These are phyloP conservation scores for Variabilichromis moorii DNA, from an alignment of 2,113 vertebrate species.

Conservation along the genomic window DNA sequence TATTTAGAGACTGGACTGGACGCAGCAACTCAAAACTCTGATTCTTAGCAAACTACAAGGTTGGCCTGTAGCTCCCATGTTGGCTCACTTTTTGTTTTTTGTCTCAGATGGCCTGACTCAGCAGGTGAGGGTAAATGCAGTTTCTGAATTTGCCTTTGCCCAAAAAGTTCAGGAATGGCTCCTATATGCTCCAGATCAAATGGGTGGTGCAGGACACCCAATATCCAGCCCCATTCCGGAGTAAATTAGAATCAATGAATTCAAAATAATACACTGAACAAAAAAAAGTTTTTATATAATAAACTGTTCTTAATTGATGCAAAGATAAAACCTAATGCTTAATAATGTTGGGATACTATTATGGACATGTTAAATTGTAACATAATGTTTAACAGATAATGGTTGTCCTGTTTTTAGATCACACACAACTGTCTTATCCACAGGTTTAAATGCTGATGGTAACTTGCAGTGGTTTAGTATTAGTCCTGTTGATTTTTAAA, in stretches of 20 bases:
- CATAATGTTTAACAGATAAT: background rate
- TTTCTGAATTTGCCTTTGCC: background rate
- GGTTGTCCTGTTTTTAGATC: background rate
- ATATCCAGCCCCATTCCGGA: accelerated
- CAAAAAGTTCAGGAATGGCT: background rate
- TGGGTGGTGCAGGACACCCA: background rate
- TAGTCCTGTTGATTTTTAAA: background rate
- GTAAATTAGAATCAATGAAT: background rate
- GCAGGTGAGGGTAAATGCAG: background rate
- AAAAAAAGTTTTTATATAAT: background rate
- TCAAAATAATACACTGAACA: background rate
- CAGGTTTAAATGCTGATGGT: background rate
- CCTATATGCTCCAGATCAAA: background rate
- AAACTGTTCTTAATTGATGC: background rate
- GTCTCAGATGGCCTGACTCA: background rate
- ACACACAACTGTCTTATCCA: background rate
- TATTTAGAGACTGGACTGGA: background rate
- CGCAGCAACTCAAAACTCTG: background rate
- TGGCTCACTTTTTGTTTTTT: background rate
- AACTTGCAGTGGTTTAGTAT: background rate
- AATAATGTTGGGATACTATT: accelerated
- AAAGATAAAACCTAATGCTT: background rate
- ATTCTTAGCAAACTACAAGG: background rate
- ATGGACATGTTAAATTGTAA: background rate
- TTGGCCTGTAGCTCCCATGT: background rate